These are phyloP conservation scores for Lagopus muta DNA, from an alignment of 2,113 vertebrate species.

Conservation along the genomic window DNA sequence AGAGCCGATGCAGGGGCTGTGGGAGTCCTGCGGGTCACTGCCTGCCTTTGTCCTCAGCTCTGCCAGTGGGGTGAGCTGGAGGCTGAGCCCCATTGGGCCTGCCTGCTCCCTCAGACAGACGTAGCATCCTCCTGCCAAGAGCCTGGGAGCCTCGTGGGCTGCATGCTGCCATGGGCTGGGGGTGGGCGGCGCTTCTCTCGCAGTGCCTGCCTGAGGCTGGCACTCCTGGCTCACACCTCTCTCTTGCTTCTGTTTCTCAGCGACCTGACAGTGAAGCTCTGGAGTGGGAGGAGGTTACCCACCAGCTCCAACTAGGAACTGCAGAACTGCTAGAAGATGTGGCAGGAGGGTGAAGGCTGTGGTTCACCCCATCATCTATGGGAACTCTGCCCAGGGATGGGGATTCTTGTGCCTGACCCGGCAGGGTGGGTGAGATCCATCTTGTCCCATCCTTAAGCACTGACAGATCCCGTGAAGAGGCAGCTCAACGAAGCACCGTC, in stretches of 20 bases:
- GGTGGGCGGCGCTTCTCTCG: not conserved
- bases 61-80: conserved; percentile 5
- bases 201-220: fast-evolving
- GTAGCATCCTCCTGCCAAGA: not conserved
- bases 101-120: not conserved
- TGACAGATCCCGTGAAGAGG: not conserved
- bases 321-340: not conserved
- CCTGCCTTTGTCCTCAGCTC: not conserved
- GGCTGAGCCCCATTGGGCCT: conserved; percentile 26
- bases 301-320: conserved; percentile 61
- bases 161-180: not conserved
- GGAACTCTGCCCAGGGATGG: not conserved
- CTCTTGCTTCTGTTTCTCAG: conserved; percentile 76
- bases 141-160: not conserved
- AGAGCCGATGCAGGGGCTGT: not conserved
- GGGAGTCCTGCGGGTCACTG: not conserved
- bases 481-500: not conserved
- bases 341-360: not conserved
- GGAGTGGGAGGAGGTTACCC: conserved; percentile 79
- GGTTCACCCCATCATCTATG: not conserved
- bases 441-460: not conserved
- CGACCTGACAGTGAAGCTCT: conserved; percentile 95
- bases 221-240: conserved; percentile 2
- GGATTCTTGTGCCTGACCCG: not conserved
- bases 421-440: not conserved